Conservation (phyloP, 1,140 invertebrate species). For the Galleria mellonella region DNA sequence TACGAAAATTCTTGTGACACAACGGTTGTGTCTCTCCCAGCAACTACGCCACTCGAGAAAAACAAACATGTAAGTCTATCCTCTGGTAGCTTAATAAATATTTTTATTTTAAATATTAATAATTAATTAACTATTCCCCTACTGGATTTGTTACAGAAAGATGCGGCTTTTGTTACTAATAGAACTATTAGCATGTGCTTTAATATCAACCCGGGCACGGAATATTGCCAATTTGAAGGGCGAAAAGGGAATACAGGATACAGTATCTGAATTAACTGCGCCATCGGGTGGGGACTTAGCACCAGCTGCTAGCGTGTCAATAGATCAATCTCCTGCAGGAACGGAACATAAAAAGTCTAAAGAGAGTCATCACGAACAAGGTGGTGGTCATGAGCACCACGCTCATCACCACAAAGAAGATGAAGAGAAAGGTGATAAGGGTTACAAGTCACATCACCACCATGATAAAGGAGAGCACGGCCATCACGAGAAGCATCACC, state of each 20-base stretch:
- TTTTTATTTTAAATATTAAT: neutral
- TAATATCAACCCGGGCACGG: constrained; percentile 33
- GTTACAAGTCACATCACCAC: constrained; percentile 80
- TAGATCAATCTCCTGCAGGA: constrained; percentile 67
- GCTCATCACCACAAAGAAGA: constrained; percentile 78
- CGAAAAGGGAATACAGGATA: constrained; percentile 15
- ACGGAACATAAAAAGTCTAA: constrained; percentile 70
- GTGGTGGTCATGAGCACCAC: constrained; percentile 79
- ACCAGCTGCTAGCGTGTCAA: constrained; percentile 12
- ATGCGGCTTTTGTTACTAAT: constrained; percentile 56
- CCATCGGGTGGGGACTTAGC: constrained; percentile 1
- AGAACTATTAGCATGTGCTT: constrained; percentile 28
- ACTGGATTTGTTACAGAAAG: constrained; percentile 25
- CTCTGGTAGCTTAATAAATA: neutral
- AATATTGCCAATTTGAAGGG: constrained; percentile 37
- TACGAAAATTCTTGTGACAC: constrained; percentile 49
- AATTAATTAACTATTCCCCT: neutral
- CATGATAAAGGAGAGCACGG: constrained; percentile 82
- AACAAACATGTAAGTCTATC: constrained; percentile 15
- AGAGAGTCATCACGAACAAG: constrained; percentile 74
- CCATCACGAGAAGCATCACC: constrained; percentile 81
- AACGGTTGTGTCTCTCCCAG: constrained; percentile 26
- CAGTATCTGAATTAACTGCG: constrained; percentile 1
- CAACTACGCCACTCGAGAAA: constrained; percentile 34
- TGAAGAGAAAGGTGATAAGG: constrained; percentile 80